Evolutionary conservation across 2,797 vertebrate genomes (phyloP).

Genomic region (Arnoldichthys spilopterus): DNA sequence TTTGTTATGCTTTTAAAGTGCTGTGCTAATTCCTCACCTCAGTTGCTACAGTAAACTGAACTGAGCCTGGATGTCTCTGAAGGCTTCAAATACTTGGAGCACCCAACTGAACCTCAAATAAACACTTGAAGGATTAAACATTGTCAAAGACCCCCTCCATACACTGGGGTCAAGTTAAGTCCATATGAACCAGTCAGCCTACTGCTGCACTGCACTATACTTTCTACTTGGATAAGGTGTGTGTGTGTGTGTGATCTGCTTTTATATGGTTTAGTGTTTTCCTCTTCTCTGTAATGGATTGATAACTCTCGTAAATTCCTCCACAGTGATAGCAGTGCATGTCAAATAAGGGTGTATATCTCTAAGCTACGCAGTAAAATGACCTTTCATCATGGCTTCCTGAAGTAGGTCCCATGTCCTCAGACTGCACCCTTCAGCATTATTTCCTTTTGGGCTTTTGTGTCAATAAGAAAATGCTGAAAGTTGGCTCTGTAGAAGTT

Average conservation of each 20-base stretch:
- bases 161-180: background rate
- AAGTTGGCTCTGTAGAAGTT: background rate
- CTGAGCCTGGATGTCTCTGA: background rate
- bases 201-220: conserved; percentile 49
- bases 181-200: conserved; percentile 17
- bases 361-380: conserved; percentile 44
- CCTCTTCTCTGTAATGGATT: conserved; percentile 52
- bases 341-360: conserved; percentile 51
- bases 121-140: conserved; percentile 2
- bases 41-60: background rate
- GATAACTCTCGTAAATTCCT: conserved; percentile 54
- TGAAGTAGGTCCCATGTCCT: background rate
- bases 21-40: background rate
- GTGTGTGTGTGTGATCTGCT: conserved; percentile 46
- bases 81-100: background rate
- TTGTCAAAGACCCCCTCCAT: background rate
- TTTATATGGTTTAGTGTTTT: conserved; percentile 41
- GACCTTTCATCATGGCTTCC: conserved; percentile 9
- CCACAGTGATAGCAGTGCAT: conserved; percentile 41
- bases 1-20: background rate
- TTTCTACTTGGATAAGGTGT: conserved; percentile 54
- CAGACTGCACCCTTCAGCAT: background rate
- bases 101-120: background rate
- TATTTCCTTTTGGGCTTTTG: background rate
- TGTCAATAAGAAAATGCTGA: background rate